These are phyloP conservation scores for Hemiprocne comata DNA, from an alignment of 2,113 vertebrate species.

Conservation along the genomic window DNA sequence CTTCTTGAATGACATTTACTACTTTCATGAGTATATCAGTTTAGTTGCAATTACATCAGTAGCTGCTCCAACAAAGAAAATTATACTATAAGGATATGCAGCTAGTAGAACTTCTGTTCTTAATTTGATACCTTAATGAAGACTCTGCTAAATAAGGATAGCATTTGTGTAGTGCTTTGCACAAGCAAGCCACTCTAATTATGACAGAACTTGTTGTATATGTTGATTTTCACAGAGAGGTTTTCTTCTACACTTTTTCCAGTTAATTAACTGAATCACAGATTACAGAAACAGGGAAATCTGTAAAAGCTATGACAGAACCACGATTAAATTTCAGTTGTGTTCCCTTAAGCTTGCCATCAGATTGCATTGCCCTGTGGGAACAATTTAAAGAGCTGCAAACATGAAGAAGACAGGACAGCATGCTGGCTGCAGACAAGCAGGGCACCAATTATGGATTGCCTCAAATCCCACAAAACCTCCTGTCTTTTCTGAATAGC, in stretches of 20 bases:
- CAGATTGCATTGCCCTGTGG: neutral
- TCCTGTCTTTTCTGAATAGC: neutral
- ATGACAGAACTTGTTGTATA: neutral
- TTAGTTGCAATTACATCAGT: neutral
- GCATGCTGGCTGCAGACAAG: neutral
- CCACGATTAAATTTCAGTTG: neutral
- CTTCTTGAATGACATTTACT: neutral
- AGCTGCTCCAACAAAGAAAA: neutral
- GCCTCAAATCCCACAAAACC: neutral
- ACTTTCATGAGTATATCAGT: neutral
- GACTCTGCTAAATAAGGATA: neutral
- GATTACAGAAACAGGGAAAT: neutral
- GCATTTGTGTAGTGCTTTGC: neutral
- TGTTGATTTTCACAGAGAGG: neutral
- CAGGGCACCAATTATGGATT: neutral
- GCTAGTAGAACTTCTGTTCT: neutral
- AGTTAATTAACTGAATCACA: neutral
- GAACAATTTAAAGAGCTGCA: neutral
- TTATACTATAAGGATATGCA: neutral
- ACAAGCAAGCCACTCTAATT: neutral
- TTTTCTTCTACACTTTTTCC: neutral
- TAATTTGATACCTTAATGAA: neutral
- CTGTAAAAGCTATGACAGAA: neutral
- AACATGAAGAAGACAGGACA: neutral
- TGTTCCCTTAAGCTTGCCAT: neutral